Percentiles rank a stretch among this genome's conserved stretches.
phyloP scores from a whole-genome alignment of 2,888 invertebrate species.

The Apamea crenata region DNA sequence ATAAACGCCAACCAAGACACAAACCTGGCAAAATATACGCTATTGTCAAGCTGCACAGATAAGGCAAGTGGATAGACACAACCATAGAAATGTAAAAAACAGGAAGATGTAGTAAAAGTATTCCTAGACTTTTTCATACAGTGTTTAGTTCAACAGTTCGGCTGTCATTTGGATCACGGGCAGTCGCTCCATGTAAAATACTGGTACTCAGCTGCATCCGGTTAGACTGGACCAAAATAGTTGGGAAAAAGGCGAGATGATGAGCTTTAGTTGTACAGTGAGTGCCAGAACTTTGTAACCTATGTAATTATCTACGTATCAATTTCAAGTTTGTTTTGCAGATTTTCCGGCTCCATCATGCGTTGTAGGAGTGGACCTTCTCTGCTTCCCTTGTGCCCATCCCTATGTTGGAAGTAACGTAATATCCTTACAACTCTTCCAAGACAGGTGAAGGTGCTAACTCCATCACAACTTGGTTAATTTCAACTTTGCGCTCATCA shows the following conservation, averaged over 20 bases:
- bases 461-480: conserved; percentile 36
- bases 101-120: not conserved
- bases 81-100: not conserved
- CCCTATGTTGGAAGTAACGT: conserved; percentile 31
- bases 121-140: not conserved
- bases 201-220: not conserved
- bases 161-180: not conserved
- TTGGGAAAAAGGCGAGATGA: not conserved
- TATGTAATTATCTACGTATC: not conserved
- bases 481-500: conserved; percentile 31
- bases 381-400: not conserved
- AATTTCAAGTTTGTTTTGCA: not conserved
- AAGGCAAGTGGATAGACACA: not conserved
- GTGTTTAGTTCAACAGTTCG: not conserved
- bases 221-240: not conserved
- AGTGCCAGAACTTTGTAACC: not conserved
- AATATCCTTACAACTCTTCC: conserved; percentile 46
- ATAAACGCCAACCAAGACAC: not conserved
- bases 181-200: not conserved
- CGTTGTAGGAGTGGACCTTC: conserved; percentile 10
- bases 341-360: not conserved
- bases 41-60: not conserved
- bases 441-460: conserved; percentile 43
- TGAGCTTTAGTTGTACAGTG: not conserved
- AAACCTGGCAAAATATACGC: not conserved